These are phyloP conservation scores for Heliconius eleuchia DNA, from an alignment of 1,140 invertebrate genomes.

Conservation along the genomic window DNA sequence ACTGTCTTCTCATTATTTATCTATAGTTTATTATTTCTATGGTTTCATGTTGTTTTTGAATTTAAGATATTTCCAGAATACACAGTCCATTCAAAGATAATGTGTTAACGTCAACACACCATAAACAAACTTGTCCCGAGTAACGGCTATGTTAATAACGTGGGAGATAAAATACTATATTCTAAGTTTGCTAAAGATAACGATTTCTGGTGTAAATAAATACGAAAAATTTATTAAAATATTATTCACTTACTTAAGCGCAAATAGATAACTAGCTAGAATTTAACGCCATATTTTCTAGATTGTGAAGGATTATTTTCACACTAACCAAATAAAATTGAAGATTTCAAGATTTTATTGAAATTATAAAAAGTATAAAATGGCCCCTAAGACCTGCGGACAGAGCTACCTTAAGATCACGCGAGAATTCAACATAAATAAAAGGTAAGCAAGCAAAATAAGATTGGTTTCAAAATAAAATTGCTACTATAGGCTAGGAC, in stretches of 20 bases:
- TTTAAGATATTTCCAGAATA: constrained; percentile 12
- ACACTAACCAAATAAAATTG: too few relatives aligned
- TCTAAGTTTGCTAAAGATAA: constrained; percentile 14
- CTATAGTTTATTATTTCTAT: background rate
- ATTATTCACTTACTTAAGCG: background rate
- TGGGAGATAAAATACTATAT: constrained; percentile 19
- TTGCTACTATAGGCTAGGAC: too few relatives aligned
- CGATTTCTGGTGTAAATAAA: background rate
- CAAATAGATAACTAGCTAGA: background rate
- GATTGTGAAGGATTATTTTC: too few relatives aligned
- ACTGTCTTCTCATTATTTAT: background rate
- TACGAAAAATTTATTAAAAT: background rate
- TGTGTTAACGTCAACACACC: constrained; percentile 17
- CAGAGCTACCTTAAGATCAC: too few relatives aligned
- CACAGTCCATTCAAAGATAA: constrained; percentile 11
- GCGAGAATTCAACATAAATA: too few relatives aligned
- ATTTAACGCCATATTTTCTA: too few relatives aligned
- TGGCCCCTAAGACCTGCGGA: too few relatives aligned
- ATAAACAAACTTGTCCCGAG: constrained; percentile 19
- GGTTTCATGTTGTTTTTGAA: background rate
- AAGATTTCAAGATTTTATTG: too few relatives aligned
- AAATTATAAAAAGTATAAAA: too few relatives aligned
- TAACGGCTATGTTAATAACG: constrained; percentile 23
- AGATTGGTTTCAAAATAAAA: too few relatives aligned
- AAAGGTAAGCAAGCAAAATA: too few relatives aligned